phyloP scores from a whole-genome alignment of 2,797 vertebrate species.

The Mionectes olivaceus region DNA sequence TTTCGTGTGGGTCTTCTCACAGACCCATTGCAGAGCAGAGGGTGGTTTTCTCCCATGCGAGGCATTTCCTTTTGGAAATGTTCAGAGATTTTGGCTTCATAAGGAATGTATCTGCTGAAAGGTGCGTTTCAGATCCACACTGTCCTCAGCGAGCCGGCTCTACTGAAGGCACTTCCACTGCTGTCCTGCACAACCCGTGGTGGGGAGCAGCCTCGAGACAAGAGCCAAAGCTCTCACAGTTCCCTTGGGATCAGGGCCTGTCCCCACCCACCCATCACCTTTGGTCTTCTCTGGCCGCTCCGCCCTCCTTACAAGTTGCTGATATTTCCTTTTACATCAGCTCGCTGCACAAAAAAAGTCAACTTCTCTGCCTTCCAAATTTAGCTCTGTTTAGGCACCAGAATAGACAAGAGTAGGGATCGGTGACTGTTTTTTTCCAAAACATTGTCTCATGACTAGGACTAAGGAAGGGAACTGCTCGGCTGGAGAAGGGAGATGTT shows the following conservation, averaged over 20 bases:
- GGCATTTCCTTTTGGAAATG: neutral
- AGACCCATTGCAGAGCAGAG: neutral
- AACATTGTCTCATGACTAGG: neutral
- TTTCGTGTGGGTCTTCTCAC: neutral
- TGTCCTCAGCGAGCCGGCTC: neutral
- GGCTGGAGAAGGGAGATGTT: neutral
- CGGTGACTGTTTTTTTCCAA: slow-evolving; percentile 14
- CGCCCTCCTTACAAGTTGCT: neutral
- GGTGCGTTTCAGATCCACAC: fast-evolving
- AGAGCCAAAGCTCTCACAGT: neutral
- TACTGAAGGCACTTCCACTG: neutral
- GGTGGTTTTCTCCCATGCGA: neutral
- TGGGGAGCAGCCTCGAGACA: neutral
- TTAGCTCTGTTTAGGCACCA: slow-evolving; percentile 34
- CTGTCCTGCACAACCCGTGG: fast-evolving
- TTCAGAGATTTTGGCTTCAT: neutral
- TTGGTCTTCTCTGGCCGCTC: neutral
- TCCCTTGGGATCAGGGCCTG: neutral
- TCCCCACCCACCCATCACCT: neutral
- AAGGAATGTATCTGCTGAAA: neutral
- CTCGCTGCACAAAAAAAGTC: neutral
- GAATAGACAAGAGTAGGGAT: slow-evolving; percentile 30
- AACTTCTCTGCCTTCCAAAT: slow-evolving; percentile 36
- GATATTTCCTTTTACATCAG: slow-evolving; percentile 33
- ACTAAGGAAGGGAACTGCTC: neutral